A percentile compares a stretch with the other conserved stretches of the same genome.
phyloP scores from a whole-genome alignment of 2,797 vertebrate species.

The Peromyscus eremicus region DNA sequence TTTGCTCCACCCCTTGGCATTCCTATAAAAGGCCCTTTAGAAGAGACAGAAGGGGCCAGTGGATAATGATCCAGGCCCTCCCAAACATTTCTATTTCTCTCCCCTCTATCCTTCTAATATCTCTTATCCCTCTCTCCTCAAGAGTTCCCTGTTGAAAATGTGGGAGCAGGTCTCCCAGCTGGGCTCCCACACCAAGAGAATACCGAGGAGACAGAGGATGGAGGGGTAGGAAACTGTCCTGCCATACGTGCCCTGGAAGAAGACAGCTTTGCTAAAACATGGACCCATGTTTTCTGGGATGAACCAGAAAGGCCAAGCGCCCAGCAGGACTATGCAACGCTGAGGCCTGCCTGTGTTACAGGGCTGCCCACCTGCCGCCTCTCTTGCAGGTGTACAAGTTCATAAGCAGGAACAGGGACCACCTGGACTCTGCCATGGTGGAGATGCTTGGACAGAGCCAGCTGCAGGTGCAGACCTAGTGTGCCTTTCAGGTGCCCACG shows the following conservation, averaged over 20 bases:
- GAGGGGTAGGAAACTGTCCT: background rate
- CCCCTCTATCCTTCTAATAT: too few relatives aligned
- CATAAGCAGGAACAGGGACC: constrained; percentile 94
- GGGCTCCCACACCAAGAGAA: background rate
- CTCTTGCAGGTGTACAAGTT: constrained; percentile 94
- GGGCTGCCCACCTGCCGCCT: background rate
- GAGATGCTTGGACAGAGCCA: constrained; percentile 94
- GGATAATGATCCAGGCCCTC: too few relatives aligned
- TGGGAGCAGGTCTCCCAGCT: too few relatives aligned
- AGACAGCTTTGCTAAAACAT: background rate
- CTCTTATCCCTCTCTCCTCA: too few relatives aligned
- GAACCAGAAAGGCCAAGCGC: background rate
- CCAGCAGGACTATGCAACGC: too few relatives aligned
- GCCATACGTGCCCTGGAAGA: background rate
- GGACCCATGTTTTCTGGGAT: background rate
- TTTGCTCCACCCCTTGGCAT: too few relatives aligned
- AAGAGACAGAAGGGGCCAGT: too few relatives aligned
- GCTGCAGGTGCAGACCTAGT: constrained; percentile 90
- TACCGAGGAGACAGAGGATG: background rate
- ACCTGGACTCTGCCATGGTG: constrained; percentile 90
- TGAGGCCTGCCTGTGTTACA: too few relatives aligned
- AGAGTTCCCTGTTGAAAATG: too few relatives aligned
- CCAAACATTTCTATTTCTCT: too few relatives aligned
- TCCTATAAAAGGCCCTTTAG: too few relatives aligned
- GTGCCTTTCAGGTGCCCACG: background rate